Evolutionary conservation across 2,113 vertebrate species (phyloP), one percentile per base, ranked within the genome.

Genomic region (Takifugu flavidus): DNA sequence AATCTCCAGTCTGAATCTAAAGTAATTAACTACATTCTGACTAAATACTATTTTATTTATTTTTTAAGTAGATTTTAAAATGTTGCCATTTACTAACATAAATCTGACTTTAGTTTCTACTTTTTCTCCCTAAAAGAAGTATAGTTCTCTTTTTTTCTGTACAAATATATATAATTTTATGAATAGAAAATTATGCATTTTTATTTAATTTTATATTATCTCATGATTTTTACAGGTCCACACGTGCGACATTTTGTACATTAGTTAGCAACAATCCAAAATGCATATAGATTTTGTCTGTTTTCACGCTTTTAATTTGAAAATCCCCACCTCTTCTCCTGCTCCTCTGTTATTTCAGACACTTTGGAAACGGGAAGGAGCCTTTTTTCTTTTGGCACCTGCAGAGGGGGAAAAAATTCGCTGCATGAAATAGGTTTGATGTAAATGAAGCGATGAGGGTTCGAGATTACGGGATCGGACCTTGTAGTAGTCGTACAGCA

Each of bases 401-500:
- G 87, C 62, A 84, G 86, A 82, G 52, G 74, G 87, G 47, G 65
- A 76, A 49, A 15, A 75, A 74, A 46, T 54, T 15, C 11, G 14
- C 4, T 52, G 50, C 13, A 26, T 25, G 49, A 50, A 45, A 45
- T 13, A 45, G 11, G 7, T 11, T 39, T 2, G 34, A 11, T 39
- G 34, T 39, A 39, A 39, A 39, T 11, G 34, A 39, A 10, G 34
- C 7, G 34, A 31, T 31, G 7, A 3, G 34, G 34, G 34, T 10
- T 11, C 7, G 2, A 31, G 29, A 31, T 31, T 31, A 31, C 29
- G 34, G 7, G 34, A 2, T 13, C 45, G 0, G 79, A 96, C 96
- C 95, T 98, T 99, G 89, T 99, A 99, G 88, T 99, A 99, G 82
- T 99, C 96, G 34, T 99, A 99, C 26, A 99, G 92, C 53, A 99